Percentiles rank a stretch among this genome's conserved stretches.
These are phyloP conservation scores for Himalopsyche tibetana DNA, from an alignment of 2,888 invertebrate species.

Conservation along the genomic window DNA sequence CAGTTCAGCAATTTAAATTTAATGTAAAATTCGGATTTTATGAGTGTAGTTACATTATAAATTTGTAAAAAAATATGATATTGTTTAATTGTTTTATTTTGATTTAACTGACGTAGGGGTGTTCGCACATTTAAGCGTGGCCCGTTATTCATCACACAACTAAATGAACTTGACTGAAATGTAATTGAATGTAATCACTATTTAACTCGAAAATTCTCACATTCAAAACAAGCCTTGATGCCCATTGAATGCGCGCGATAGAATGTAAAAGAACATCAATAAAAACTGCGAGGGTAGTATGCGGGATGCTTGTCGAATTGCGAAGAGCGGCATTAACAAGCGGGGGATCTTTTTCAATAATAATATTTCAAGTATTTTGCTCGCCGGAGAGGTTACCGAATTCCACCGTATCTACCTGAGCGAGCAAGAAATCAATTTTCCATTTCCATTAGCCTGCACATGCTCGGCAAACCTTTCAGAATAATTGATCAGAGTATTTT, in stretches of 20 bases:
- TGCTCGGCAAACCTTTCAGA: conserved; percentile 33
- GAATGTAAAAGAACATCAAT: conserved; percentile 19
- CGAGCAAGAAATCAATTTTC: conserved; percentile 49
- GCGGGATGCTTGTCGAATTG: conserved; percentile 50
- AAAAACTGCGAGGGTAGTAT: conserved; percentile 39
- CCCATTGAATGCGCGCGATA: neutral
- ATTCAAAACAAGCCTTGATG: conserved; percentile 17
- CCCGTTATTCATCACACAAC: neutral
- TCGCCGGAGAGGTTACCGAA: neutral
- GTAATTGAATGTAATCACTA: neutral
- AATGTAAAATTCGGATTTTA: too few species aligned
- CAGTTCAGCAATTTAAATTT: too few species aligned
- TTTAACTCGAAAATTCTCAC: neutral
- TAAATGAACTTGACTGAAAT: neutral
- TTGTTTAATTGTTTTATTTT: too few species aligned
- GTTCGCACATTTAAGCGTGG: too few species aligned
- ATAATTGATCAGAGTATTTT: conserved; percentile 15
- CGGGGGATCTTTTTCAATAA: conserved; percentile 54
- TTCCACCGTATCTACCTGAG: conserved; percentile 46
- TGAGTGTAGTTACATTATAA: too few species aligned
- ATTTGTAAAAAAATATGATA: too few species aligned
- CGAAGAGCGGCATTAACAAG: conserved; percentile 44
- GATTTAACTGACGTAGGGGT: too few species aligned
- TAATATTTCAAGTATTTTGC: conserved; percentile 43
- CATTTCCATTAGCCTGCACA: conserved; percentile 49